Evolutionary conservation across 2,113 vertebrate genomes (phyloP), one percentile per base, ranked within the genome.

Genomic region (Ondatra zibethicus): DNA sequence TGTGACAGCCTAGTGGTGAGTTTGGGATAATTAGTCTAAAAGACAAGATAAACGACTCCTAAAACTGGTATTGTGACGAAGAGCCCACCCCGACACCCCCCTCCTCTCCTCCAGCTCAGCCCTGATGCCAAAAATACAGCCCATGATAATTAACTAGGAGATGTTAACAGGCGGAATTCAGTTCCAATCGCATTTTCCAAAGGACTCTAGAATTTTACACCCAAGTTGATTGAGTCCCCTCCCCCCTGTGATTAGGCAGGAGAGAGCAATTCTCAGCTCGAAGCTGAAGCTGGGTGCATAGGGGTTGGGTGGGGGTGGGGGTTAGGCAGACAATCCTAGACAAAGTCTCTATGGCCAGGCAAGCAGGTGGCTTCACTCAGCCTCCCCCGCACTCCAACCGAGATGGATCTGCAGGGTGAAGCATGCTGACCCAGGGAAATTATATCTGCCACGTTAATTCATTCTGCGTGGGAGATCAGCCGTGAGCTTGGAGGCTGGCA

Each of bases 41-140:
- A 99, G 99, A 99, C 99, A 99, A 99, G 99, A 99, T 99, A 99
- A 99, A 99, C 99, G 99, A 99, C 99, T 99, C 99, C 98, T 99
- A 99, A 98, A 99, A 98, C 98, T 99, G 98, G 98, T 99, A 99
- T 99, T 99, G 98, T 99, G 99, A 99, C 98, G 98, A 99, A 99
- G 99, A 98, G 97, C 97, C 98, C 99, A 99, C 99, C 98, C 96
- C 95, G 95, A 97, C 93, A 95, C 88, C 93, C 97, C 92, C 97
- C 9, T 33, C 31, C 29, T 58, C 75, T 65, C 95, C 96, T 90
- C 97, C 97, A 97, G 97, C 98, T 98, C 98, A 98, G 99, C 99
- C 98, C 98, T 98, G 99, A 98, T 99, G 99, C 99, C 98, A 98
- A 99, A 99, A 99, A 99, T 99, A 99, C 99, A 99, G 98, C 98